phyloP scores from a whole-genome alignment of 2,888 invertebrate genomes.

The Drosophila ezoana region DNA sequence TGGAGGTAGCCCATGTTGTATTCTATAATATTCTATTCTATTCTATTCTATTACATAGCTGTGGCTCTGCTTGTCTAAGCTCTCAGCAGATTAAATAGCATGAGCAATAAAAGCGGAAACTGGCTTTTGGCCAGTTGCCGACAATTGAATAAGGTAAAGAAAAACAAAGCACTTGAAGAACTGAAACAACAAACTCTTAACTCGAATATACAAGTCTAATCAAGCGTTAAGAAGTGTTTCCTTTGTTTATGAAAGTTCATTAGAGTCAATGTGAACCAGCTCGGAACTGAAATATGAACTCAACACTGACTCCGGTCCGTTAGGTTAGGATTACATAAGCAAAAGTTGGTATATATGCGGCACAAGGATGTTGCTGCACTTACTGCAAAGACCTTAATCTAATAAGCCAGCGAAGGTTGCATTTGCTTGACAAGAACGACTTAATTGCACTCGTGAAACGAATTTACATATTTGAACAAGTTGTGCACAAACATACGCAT shows the following conservation, averaged over 20 bases:
- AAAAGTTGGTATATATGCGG: slow-evolving; percentile 3
- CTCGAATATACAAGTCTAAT: slow-evolving; percentile 19
- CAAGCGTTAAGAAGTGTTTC: slow-evolving; percentile 47
- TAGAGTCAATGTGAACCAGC: slow-evolving; percentile 35
- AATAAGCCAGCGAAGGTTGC: slow-evolving; percentile 70
- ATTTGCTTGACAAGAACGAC: slow-evolving; percentile 66
- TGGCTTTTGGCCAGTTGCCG: slow-evolving; percentile 19
- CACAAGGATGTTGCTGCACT: slow-evolving; percentile 72
- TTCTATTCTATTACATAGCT: slow-evolving; percentile 21
- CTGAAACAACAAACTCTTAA: slow-evolving; percentile 20
- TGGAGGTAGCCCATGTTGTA: background rate
- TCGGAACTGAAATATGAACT: slow-evolving; percentile 21
- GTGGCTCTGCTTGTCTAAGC: slow-evolving; percentile 34
- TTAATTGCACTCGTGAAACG: slow-evolving; percentile 57
- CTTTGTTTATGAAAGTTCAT: slow-evolving; percentile 54
- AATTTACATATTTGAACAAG: slow-evolving; percentile 59
- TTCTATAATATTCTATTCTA: background rate
- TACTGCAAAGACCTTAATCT: slow-evolving; percentile 71
- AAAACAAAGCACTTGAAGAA: slow-evolving; percentile 35
- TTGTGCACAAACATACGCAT: slow-evolving; percentile 46
- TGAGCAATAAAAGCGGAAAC: slow-evolving; percentile 62
- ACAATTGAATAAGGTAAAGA: slow-evolving; percentile 3
- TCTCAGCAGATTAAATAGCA: slow-evolving; percentile 50
- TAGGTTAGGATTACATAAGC: slow-evolving; percentile 21
- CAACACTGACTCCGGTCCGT: slow-evolving; percentile 40